phyloP scores from a whole-genome alignment of 2,888 invertebrate genomes.

The Acleris emargana region DNA sequence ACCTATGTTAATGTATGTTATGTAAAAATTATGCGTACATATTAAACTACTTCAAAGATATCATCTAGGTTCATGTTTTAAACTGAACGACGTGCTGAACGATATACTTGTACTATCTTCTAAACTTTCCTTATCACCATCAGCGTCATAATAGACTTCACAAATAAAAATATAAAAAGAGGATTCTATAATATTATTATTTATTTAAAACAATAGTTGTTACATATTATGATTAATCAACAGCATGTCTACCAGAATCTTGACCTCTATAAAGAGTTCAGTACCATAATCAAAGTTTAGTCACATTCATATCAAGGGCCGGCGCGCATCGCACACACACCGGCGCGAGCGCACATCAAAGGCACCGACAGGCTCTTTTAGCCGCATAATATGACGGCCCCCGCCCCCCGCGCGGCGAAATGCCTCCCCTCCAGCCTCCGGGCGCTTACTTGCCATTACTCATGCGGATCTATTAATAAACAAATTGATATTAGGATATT shows the following conservation, averaged over 20 bases:
- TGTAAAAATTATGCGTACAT: too few species aligned
- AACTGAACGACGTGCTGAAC: too few species aligned
- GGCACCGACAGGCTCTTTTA: conserved; percentile 84
- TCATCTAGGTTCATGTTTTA: too few species aligned
- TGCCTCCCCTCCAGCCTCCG: conserved; percentile 65
- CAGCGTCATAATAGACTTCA: background rate
- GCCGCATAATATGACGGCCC: conserved; percentile 83
- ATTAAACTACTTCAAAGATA: too few species aligned
- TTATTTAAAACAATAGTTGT: background rate
- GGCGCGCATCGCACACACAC: conserved; percentile 68
- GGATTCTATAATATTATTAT: too few species aligned
- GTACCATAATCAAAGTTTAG: conserved; percentile 82
- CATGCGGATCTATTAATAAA: conserved; percentile 81
- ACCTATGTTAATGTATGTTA: background rate
- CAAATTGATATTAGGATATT: conserved; percentile 81
- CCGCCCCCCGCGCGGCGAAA: conserved; percentile 71
- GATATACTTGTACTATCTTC: too few species aligned
- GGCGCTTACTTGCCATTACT: conserved; percentile 80
- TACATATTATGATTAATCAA: conserved; percentile 25
- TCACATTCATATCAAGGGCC: conserved; percentile 81
- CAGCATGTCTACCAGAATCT: conserved; percentile 26
- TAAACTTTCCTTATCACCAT: too few species aligned
- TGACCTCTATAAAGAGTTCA: conserved; percentile 80
- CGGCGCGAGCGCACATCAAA: conserved; percentile 75
- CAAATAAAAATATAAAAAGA: background rate